Base-by-base conservation (phyloP, 2,113 vertebrate genomes). In the Rhegmatorhina hoffmannsi region DNA sequence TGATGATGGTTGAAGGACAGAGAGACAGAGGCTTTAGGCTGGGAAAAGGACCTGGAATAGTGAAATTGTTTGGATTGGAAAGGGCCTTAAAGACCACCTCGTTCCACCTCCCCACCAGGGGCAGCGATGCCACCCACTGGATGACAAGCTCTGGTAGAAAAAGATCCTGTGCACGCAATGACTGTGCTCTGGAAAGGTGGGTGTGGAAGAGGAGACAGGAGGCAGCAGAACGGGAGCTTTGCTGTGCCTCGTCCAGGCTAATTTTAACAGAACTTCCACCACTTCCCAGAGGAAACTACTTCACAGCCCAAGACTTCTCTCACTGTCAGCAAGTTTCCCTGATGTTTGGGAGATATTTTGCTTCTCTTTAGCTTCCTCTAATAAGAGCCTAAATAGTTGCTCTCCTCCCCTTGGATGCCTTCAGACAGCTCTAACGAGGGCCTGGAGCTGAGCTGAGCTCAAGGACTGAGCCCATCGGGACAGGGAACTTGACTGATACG, bases 211-310 rank as follows among this genome's bases (percentile, higher is more conserved):
- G 29, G 62, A 87, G 60, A 19, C 25, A 38, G 33, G 70, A 25
- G 59, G 25, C 34, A 63, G 72, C 78, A 86, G 84, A 77, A 34
- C 47, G 15, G 24, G 49, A 88, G 75, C 83, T 87, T 92, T 24
- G 56, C n/a, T 18, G 25, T 11, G 76, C 69, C 90, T 81, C 46
- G 80, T 72, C 75, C 79, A 1, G 73, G 83, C 92, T 94, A 94
- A 96, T 95, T 96, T 96, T 95, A 95, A 93, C 94, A 96, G 80
- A 96, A 70, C 69, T 96, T 97, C 96, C 92, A 92, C 60, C 95
- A 90, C 92, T 97, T 97, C 95, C 96, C 88, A 78, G 68, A 97
- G 95, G 95, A 97, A 96, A 76, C 94, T 92, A 94, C 92, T 97
- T 96, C 95, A 89, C 95, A 95, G 93, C 94, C 93, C 90, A 76